Evolutionary conservation across 2,797 vertebrate species (phyloP).

Genomic region (Setipinna tenuifilis): DNA sequence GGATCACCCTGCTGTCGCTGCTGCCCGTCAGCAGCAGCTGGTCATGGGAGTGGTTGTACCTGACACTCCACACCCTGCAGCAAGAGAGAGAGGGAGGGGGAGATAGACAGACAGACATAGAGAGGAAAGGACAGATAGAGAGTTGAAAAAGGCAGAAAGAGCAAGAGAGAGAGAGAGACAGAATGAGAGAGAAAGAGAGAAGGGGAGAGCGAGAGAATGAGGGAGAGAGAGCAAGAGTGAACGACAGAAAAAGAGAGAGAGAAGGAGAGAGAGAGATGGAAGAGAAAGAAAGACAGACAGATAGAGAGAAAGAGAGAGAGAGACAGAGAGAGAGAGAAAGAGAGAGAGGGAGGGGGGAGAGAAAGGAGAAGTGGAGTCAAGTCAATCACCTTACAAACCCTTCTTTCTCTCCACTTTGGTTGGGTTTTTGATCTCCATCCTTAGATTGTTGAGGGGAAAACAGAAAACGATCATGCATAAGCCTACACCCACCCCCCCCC

Average conservation of each 20-base stretch:
- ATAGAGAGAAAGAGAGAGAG: not conserved
- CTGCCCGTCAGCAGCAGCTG: conserved; percentile 95
- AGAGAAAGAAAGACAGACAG: not conserved
- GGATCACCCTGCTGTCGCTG: conserved; percentile 97
- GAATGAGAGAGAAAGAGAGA: too few relatives aligned
- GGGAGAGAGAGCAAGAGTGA: too few relatives aligned
- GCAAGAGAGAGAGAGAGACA: too few relatives aligned
- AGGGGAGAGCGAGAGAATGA: too few relatives aligned
- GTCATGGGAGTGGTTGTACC: conserved; percentile 98
- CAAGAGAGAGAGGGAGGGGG: not conserved
- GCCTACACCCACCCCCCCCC: not conserved
- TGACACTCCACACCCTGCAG: conserved; percentile 95
- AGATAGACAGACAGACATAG: not conserved
- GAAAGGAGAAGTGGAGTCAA: not conserved
- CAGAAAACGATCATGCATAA: conserved; percentile 5
- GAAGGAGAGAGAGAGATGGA: not conserved
- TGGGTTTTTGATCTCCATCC: not conserved
- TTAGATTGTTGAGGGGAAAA: not conserved
- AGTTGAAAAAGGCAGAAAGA: too few relatives aligned
- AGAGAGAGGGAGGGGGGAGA: not conserved
- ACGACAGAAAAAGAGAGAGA: not conserved
- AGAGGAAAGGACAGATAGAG: not conserved
- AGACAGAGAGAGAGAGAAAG: not conserved
- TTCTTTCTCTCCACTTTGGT: not conserved
- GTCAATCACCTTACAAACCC: not conserved